phyloP scores from a whole-genome alignment of 2,888 invertebrate genomes.

The Eilema sororculum region DNA sequence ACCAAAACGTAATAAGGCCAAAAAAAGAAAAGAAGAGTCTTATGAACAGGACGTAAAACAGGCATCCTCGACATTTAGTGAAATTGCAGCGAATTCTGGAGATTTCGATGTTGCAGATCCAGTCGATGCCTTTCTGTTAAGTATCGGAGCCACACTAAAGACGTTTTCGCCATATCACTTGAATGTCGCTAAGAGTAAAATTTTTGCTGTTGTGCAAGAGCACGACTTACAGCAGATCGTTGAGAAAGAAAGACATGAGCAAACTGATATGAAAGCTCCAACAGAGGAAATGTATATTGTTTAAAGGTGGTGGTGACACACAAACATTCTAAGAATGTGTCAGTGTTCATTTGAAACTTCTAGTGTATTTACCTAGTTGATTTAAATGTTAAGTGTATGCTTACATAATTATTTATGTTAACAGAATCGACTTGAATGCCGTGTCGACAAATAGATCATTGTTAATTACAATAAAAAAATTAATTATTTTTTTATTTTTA shows the following conservation, averaged over 20 bases:
- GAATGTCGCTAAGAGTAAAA: conserved; percentile 81
- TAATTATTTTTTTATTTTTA: too few species aligned
- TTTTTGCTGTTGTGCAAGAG: conserved; percentile 80
- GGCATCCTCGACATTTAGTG: conserved; percentile 54
- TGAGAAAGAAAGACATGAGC: conserved; percentile 58
- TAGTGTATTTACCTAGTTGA: background rate
- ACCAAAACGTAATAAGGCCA: conserved; percentile 38
- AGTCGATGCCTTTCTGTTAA: conserved; percentile 77
- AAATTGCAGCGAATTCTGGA: conserved; percentile 40
- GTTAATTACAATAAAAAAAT: too few species aligned
- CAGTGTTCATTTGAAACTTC: background rate
- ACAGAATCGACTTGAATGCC: too few species aligned
- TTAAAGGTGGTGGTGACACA: background rate
- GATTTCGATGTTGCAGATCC: conserved; percentile 74
- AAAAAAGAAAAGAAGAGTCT: conserved; percentile 26
- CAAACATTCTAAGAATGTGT: background rate
- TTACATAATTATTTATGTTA: background rate
- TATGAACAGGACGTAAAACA: conserved; percentile 47
- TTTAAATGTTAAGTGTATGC: background rate
- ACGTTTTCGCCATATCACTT: conserved; percentile 79
- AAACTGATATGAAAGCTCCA: conserved; percentile 60
- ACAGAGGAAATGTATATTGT: conserved; percentile 53
- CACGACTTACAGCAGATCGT: conserved; percentile 82
- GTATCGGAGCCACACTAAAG: conserved; percentile 78
- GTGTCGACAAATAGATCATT: too few species aligned